phyloP scores from a whole-genome alignment of 1,140 invertebrate genomes.

The Oncopodura yosiiana region DNA sequence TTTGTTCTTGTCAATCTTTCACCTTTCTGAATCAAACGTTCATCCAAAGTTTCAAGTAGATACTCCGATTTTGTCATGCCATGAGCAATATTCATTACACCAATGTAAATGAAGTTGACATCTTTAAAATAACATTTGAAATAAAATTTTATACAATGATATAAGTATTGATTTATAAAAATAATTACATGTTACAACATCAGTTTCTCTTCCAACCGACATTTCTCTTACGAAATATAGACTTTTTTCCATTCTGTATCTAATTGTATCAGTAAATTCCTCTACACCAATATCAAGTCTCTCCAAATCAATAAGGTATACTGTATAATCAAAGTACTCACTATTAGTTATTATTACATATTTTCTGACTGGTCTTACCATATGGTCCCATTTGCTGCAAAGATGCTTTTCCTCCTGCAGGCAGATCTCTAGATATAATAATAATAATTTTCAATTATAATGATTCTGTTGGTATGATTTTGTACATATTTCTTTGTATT shows the following conservation, averaged over 20 bases:
- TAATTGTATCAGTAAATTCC: constrained; percentile 6
- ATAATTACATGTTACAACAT: constrained; percentile 21
- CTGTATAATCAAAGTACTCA: too few species aligned
- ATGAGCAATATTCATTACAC: constrained; percentile 13
- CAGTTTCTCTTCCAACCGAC: constrained; percentile 12
- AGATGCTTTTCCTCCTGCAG: too few species aligned
- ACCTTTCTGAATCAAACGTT: constrained; percentile 5
- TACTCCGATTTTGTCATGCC: background rate
- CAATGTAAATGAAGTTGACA: too few species aligned
- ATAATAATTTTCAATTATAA: too few species aligned
- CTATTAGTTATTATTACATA: too few species aligned
- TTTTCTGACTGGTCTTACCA: too few species aligned
- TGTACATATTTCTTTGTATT: too few species aligned
- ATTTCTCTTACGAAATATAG: constrained; percentile 14
- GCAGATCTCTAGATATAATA: too few species aligned
- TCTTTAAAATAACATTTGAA: constrained; percentile 1
- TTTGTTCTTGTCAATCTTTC: constrained; percentile 17
- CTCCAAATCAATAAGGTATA: constrained; percentile 15
- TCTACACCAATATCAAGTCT: constrained; percentile 17
- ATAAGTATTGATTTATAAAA: constrained; percentile 22
- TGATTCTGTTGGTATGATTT: too few species aligned
- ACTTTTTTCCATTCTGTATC: constrained; percentile 1
- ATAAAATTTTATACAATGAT: too few species aligned
- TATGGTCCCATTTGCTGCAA: too few species aligned
- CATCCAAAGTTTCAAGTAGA: constrained; percentile 7